Conservation (phyloP, 2,888 invertebrate genomes). For the Dryobota labecula region DNA sequence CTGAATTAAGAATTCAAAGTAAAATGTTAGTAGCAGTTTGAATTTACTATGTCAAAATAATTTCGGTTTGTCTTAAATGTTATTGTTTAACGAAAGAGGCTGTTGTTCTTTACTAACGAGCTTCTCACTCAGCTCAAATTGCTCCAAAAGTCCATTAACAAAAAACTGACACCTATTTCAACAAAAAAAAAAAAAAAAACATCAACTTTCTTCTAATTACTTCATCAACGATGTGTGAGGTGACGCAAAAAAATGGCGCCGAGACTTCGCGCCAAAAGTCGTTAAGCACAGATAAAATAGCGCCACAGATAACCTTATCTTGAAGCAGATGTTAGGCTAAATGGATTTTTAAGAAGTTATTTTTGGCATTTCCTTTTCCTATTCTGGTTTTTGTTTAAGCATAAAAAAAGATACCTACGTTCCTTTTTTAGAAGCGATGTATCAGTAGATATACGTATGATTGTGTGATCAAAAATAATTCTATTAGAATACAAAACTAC, state of each 20-base stretch:
- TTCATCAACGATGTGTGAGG: conserved; percentile 65
- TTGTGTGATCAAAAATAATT: neutral
- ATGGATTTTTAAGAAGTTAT: conserved; percentile 61
- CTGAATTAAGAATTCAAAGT: too few relatives aligned
- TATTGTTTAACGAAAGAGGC: too few relatives aligned
- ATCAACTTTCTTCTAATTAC: conserved; percentile 62
- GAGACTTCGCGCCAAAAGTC: conserved; percentile 65
- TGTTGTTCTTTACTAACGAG: conserved; percentile 31
- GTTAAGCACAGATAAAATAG: conserved; percentile 67
- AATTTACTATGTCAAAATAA: too few relatives aligned
- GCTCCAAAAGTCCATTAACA: neutral
- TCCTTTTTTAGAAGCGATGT: neutral
- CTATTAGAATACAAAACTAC: neutral
- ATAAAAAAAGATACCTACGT: too few relatives aligned
- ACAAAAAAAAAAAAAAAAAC: conserved; percentile 55
- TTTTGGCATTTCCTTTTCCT: conserved; percentile 63
- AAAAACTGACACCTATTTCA: conserved; percentile 37
- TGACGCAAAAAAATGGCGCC: conserved; percentile 67
- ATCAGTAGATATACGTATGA: neutral
- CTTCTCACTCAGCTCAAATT: neutral
- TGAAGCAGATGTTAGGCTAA: conserved; percentile 58
- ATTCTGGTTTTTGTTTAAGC: conserved; percentile 18
- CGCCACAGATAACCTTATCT: conserved; percentile 64
- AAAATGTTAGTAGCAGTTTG: too few relatives aligned
- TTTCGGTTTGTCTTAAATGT: too few relatives aligned